Evolutionary conservation across 2,888 invertebrate genomes (phyloP).

Genomic region (Tetanocera ferruginea): DNA sequence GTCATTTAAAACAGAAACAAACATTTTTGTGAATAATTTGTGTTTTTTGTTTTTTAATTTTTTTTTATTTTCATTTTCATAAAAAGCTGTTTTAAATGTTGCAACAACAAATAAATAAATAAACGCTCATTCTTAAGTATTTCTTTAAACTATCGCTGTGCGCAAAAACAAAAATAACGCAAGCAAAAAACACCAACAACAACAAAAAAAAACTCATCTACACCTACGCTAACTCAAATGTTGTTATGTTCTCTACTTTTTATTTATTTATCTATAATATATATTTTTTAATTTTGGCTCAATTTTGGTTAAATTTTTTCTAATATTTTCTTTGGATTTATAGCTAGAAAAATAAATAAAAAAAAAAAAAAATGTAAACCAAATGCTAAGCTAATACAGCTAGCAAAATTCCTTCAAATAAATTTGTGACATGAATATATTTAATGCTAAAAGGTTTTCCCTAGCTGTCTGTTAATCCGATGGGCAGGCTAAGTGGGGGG

Average conservation of each 20-base stretch:
- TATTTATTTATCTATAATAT: not conserved
- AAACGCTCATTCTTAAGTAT: not conserved
- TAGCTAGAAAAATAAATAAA: too few species aligned
- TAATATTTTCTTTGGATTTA: too few species aligned
- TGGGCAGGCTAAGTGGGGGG: too few species aligned
- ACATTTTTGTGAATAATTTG: not conserved
- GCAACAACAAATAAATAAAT: slow-evolving; percentile 15
- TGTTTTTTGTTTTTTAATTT: not conserved
- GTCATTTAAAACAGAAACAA: slow-evolving; percentile 37
- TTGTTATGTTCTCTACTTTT: slow-evolving; percentile 25
- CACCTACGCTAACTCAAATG: slow-evolving; percentile 25
- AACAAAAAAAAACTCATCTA: slow-evolving; percentile 11
- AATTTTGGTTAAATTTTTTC: too few species aligned
- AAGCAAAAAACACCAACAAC: not conserved
- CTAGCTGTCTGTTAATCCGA: too few species aligned
- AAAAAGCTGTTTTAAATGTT: not conserved
- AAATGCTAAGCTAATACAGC: too few species aligned
- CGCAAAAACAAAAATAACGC: not conserved
- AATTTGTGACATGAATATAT: too few species aligned
- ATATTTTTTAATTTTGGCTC: too few species aligned
- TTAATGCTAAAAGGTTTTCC: too few species aligned
- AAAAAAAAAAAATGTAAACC: too few species aligned
- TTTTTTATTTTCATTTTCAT: not conserved
- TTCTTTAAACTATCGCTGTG: not conserved
- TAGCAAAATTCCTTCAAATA: too few species aligned